Conservation (phyloP, 2,888 invertebrate species). For the Lycocerus yunnanus region DNA sequence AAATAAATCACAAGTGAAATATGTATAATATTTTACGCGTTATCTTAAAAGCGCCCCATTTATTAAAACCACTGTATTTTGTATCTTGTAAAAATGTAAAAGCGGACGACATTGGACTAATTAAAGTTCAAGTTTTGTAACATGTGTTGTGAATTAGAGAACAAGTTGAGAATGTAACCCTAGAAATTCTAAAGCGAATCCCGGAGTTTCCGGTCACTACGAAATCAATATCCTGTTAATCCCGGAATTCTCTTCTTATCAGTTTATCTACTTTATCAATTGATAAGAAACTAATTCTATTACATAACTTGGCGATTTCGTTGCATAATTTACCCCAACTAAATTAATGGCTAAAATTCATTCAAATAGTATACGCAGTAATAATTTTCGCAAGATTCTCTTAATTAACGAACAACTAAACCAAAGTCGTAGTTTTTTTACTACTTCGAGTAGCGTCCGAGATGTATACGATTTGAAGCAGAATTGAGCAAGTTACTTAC, state of each 20-base stretch:
- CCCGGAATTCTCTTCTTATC: constrained; percentile 31
- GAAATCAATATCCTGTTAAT: constrained; percentile 32
- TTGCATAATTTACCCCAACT: constrained; percentile 16
- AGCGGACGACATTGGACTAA: constrained; percentile 5
- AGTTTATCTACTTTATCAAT: constrained; percentile 28
- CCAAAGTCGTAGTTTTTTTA: not conserved
- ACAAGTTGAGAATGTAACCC: constrained; percentile 28
- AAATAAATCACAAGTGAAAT: not conserved
- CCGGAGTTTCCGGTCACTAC: constrained; percentile 28
- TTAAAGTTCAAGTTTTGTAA: constrained; percentile 22
- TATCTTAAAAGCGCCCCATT: not conserved
- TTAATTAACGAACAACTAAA: not conserved
- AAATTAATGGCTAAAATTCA: constrained; percentile 10
- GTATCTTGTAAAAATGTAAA: constrained; percentile 1
- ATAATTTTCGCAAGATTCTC: not conserved
- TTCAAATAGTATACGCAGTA: not conserved
- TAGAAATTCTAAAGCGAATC: constrained; percentile 28
- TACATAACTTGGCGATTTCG: constrained; percentile 18
- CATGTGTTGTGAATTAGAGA: constrained; percentile 31
- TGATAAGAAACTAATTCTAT: constrained; percentile 30
- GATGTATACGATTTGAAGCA: not conserved
- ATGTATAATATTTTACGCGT: not conserved
- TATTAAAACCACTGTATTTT: not conserved
- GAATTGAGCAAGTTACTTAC: not conserved
- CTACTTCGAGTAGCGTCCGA: not conserved